Evolutionary conservation across 2,888 invertebrate genomes (phyloP).

Genomic region (Meghimatium bilineatum): DNA sequence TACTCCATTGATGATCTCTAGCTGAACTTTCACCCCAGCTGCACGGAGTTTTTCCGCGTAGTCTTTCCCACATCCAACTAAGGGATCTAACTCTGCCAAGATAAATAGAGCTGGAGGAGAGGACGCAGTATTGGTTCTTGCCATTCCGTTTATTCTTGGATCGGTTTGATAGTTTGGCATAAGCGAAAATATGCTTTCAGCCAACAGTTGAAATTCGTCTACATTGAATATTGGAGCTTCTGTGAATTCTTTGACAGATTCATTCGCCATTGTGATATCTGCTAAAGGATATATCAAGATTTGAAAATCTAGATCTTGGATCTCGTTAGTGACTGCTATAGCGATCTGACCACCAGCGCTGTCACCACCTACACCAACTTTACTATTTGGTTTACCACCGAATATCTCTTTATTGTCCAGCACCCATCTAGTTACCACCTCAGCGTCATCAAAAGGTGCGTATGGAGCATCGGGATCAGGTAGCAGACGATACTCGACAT

Average conservation of each 20-base stretch:
- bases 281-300: slow-evolving; percentile 37
- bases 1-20: slow-evolving; percentile 31
- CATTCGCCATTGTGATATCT: background rate
- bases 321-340: slow-evolving; percentile 36
- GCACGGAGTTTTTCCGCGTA: slow-evolving; percentile 42
- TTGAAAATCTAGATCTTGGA: slow-evolving; percentile 36
- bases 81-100: slow-evolving; percentile 41
- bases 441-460: slow-evolving; percentile 51
- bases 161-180: slow-evolving; percentile 27
- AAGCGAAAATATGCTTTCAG: background rate
- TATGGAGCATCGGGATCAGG: slow-evolving; percentile 44
- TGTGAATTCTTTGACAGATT: slow-evolving; percentile 19
- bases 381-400: slow-evolving; percentile 24
- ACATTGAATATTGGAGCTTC: background rate
- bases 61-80: slow-evolving; percentile 26
- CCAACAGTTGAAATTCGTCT: slow-evolving; percentile 29
- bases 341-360: slow-evolving; percentile 43
- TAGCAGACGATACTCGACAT: slow-evolving; percentile 50
- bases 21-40: slow-evolving; percentile 33
- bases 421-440: slow-evolving; percentile 45
- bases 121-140: slow-evolving; percentile 23
- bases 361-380: slow-evolving; percentile 46
- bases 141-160: slow-evolving; percentile 39
- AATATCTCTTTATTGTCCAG: slow-evolving; percentile 43
- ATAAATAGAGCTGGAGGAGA: slow-evolving; percentile 43